phyloP scores from a whole-genome alignment of 2,888 invertebrate species.

The Amblyteles armatorius region DNA sequence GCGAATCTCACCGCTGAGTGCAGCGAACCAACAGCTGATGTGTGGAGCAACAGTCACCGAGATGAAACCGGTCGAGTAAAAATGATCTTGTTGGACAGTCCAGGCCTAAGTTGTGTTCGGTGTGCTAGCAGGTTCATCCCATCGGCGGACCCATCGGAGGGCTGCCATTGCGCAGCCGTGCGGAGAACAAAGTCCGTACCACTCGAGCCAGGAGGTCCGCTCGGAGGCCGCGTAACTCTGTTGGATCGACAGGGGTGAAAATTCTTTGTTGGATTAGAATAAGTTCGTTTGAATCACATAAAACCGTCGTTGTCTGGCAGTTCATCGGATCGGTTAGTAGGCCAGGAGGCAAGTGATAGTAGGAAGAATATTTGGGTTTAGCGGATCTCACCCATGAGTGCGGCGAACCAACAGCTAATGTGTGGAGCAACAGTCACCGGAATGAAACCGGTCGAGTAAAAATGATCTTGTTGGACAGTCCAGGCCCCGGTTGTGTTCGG shows the following conservation, averaged over 20 bases:
- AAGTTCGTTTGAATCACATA: no score
- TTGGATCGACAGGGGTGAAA: no score
- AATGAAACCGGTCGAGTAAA: slow-evolving; percentile 34
- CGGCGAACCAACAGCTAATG: not conserved
- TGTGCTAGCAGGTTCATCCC: slow-evolving; percentile 30
- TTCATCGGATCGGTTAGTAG: no score
- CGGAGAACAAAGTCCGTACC: slow-evolving; percentile 63
- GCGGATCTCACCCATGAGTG: not conserved
- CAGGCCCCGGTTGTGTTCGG: slow-evolving; percentile 39
- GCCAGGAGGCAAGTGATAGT: no score
- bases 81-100: slow-evolving; percentile 56
- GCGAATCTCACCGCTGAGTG: not conserved
- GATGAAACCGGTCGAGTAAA: slow-evolving; percentile 34
- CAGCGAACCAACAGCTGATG: not conserved
- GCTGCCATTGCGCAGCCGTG: slow-evolving; percentile 56
- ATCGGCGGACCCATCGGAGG: slow-evolving; percentile 36
- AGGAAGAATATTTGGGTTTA: not conserved
- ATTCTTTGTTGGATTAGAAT: no score
- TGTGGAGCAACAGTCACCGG: slow-evolving; percentile 10
- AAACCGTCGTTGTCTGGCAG: no score
- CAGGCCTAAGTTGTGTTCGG: slow-evolving; percentile 39
- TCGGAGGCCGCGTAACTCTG: not conserved
- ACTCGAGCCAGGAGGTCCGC: slow-evolving; percentile 49
- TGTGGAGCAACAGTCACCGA: slow-evolving; percentile 8
- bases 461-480: slow-evolving; percentile 56